Conservation (phyloP, 2,113 vertebrate species). For the Seriola aureovittata region DNA sequence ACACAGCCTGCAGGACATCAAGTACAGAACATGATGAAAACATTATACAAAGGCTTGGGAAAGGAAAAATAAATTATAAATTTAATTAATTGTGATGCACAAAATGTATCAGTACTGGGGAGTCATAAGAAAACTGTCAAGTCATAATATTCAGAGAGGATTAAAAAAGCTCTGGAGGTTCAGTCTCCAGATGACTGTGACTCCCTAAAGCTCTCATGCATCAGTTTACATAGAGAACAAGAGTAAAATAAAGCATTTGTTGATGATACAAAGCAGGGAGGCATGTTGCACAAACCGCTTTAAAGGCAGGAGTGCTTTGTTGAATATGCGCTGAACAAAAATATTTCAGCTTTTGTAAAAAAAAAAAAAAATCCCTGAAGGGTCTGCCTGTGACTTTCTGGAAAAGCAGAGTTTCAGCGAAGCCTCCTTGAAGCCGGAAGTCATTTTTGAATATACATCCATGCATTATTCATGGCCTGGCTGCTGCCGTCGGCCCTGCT, state of each 20-base stretch:
- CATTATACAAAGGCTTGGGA: not conserved
- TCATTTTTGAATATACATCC: conserved; percentile 56
- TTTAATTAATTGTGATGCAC: not conserved
- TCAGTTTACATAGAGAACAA: conserved; percentile 32
- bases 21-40: not conserved
- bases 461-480: conserved; percentile 71
- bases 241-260: conserved; percentile 19
- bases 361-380: not conserved
- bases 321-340: not conserved
- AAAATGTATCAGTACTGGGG: not conserved
- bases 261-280: not conserved
- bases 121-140: conserved; percentile 4
- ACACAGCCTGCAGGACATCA: not conserved
- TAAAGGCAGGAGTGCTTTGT: not conserved
- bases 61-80: not conserved
- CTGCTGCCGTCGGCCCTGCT: conserved; percentile 55
- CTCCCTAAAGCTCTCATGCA: conserved; percentile 5
- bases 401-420: conserved; percentile 31
- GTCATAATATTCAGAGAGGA: conserved; percentile 32
- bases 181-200: conserved; percentile 11
- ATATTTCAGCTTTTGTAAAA: conserved; percentile 6
- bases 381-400: conserved; percentile 2
- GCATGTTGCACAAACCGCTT: conserved; percentile 14
- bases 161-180: conserved; percentile 29
- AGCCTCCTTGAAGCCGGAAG: conserved; percentile 49